Percentiles rank a stretch among this genome's conserved stretches.
These are phyloP conservation scores for Pedionomus torquatus DNA, from an alignment of 2,113 vertebrate genomes.

Conservation along the genomic window DNA sequence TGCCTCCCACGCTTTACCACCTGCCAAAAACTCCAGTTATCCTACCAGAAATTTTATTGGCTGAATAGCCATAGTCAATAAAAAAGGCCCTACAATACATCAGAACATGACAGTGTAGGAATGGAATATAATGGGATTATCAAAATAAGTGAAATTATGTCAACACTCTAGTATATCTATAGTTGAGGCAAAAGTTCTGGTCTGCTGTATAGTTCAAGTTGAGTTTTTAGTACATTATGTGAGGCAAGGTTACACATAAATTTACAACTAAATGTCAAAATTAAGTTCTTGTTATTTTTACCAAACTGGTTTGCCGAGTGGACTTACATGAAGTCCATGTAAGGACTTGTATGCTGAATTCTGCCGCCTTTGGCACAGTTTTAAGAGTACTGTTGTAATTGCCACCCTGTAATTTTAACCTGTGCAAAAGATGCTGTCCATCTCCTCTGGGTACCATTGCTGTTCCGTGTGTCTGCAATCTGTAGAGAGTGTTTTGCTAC, in stretches of 20 bases:
- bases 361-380: background rate
- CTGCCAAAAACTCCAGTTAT: conserved; percentile 23
- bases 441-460: background rate
- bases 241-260: background rate
- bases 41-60: background rate
- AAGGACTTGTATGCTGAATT: background rate
- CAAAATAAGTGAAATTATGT: background rate
- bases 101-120: background rate
- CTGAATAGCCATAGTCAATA: background rate
- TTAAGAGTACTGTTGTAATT: background rate
- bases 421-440: background rate
- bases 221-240: background rate
- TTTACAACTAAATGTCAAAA: background rate
- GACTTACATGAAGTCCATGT: background rate
- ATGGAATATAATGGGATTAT: background rate
- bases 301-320: background rate
- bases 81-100: background rate
- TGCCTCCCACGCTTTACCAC: background rate
- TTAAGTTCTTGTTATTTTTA: background rate
- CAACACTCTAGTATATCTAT: background rate
- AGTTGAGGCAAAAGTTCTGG: background rate
- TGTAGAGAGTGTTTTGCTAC: background rate
- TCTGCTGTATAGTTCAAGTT: background rate
- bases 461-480: background rate
- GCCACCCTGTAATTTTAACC: background rate